phyloP scores from a whole-genome alignment of 2,888 invertebrate species.

The Agapostemon virescens region DNA sequence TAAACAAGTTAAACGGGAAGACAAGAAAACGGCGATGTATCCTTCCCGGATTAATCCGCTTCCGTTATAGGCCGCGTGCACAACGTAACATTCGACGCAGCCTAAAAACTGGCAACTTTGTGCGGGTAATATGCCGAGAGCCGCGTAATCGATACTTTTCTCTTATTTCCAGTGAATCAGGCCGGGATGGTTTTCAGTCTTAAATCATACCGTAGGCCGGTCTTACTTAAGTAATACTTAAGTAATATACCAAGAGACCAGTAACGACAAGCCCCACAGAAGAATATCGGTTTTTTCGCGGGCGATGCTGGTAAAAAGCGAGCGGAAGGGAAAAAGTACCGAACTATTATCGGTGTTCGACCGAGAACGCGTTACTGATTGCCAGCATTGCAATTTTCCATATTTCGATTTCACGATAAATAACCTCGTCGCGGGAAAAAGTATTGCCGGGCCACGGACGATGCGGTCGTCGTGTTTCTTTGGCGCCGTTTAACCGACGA shows the following conservation, averaged over 20 bases:
- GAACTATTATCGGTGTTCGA: constrained; percentile 38
- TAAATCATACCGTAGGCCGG: constrained; percentile 20
- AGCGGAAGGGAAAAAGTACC: constrained; percentile 3
- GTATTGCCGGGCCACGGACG: background rate
- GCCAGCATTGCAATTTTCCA: constrained; percentile 30
- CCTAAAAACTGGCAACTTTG: constrained; percentile 6
- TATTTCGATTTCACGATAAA: constrained; percentile 28
- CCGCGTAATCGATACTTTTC: constrained; percentile 20
- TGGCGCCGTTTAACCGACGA: background rate
- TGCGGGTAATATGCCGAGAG: constrained; percentile 28
- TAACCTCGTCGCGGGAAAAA: constrained; percentile 1
- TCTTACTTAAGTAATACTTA: constrained; percentile 26
- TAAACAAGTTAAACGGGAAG: background rate
- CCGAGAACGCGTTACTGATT: constrained; percentile 19
- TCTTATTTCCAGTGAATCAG: constrained; percentile 27
- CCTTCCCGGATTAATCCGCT: constrained; percentile 13
- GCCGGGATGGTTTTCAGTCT: constrained; percentile 21
- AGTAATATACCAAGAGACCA: constrained; percentile 26
- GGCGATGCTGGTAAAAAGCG: background rate
- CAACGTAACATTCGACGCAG: background rate
- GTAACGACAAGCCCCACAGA: constrained; percentile 22
- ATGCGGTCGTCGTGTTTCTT: background rate
- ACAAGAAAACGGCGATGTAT: background rate
- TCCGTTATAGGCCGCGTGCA: background rate
- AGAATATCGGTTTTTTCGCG: background rate